Evolutionary conservation across 2,113 vertebrate genomes (phyloP).

Genomic region (Clupea harengus): DNA sequence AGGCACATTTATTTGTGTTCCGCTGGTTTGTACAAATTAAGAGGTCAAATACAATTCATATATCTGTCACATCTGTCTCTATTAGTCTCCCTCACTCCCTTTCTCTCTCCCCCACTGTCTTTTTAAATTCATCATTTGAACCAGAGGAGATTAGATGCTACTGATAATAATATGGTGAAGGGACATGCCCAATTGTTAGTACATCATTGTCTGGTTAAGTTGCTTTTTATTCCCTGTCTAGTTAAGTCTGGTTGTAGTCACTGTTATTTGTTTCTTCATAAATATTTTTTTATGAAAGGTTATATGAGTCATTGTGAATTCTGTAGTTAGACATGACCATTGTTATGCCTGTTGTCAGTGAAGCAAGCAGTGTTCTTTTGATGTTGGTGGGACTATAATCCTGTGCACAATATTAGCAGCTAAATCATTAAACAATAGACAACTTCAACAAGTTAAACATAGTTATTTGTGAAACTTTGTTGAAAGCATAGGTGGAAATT

Average conservation of each 20-base stretch:
- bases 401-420: conserved; percentile 9
- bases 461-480: conserved; percentile 16
- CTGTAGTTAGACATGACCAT: neutral
- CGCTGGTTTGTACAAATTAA: neutral
- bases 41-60: neutral
- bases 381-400: neutral
- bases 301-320: conserved; percentile 18
- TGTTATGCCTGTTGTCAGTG: conserved; percentile 17
- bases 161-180: neutral
- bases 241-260: neutral
- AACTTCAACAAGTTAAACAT: conserved; percentile 8
- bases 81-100: neutral
- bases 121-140: neutral
- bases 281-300: neutral
- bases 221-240: neutral
- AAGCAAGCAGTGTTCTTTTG: neutral
- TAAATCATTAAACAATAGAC: conserved; percentile 7
- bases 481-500: neutral
- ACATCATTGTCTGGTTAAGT: neutral
- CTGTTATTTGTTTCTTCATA: neutral
- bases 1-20: neutral
- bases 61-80: neutral
- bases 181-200: neutral
- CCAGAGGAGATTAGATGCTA: neutral
- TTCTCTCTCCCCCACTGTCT: neutral